Base-by-base conservation (phyloP, 2,888 invertebrate species). In the Sinodicranocentrus sp. region DNA sequence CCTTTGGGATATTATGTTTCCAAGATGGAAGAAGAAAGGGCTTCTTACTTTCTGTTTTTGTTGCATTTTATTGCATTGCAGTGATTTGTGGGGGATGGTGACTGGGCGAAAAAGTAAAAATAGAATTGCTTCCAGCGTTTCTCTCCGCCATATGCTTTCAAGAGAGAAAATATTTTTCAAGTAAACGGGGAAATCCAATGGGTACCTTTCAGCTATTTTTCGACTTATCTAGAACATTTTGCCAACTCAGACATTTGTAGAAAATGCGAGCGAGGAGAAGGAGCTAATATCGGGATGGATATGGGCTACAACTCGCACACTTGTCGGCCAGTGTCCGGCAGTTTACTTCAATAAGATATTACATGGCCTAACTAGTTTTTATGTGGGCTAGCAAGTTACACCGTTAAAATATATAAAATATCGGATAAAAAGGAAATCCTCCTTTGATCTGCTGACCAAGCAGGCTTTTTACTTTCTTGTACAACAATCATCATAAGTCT, bases 401-500 rank as follows among this genome's bases (percentile, higher is more conserved):
- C 33, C 33, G 33, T 10, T n/a, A n/a, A n/a, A n/a, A 13, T 39
- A 13, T 39, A 39, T 39, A 63, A 28, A 33, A 63, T 28, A 28
- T 63, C 10, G 17, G 26, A 63, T 63, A 26, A 63, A 63, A 28
- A 19, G 63, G n/a, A 63, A 63, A 25, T 15, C 63, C 19, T 63
- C 8, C 15, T 25, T 67, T 10, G 57, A 57, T 57, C 25, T 52
- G 70, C 52, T 52, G 52, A 70, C 52, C 52, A 52, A 70, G 19
- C 21, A 26, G 17, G 52, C 48, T 17, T 17, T 15, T 52, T 48
- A 52, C 33, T 15, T 57, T 23, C 6, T 57, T 21, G 3, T 21
- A 43, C 44, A 44, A 67, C 67, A 67, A 44, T 67, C 44, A 63
- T 75, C 65, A 75, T 75, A 75, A 75, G 52, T 75, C 65, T 75